A percentile compares a stretch with the other conserved stretches of the same genome.
phyloP scores from a whole-genome alignment of 2,888 invertebrate species.

The Drosophila borealis region DNA sequence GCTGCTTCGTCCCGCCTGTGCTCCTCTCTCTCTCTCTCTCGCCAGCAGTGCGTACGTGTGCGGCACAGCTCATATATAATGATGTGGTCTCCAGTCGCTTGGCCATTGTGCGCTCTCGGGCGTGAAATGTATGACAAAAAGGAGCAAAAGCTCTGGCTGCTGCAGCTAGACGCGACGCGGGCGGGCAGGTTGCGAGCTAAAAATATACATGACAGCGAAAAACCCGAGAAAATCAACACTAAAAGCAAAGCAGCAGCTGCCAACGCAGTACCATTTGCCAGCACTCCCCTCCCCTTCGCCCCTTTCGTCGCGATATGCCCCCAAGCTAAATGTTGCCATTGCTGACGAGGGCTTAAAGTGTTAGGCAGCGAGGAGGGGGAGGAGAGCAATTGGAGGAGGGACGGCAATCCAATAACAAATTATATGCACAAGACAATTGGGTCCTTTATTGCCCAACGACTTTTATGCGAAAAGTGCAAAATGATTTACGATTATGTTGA shows the following conservation, averaged over 20 bases:
- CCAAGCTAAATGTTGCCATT: constrained; percentile 9
- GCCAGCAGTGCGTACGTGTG: constrained; percentile 46
- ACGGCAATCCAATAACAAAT: constrained; percentile 75
- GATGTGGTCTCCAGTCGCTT: constrained; percentile 68
- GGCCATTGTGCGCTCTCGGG: constrained; percentile 66
- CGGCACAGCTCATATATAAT: constrained; percentile 53
- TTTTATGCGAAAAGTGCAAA: constrained; percentile 81
- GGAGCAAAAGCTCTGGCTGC: constrained; percentile 46
- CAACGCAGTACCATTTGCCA: constrained; percentile 12
- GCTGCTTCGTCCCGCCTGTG: neutral
- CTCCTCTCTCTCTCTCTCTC: neutral
- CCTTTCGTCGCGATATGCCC: neutral
- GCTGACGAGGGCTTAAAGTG: constrained; percentile 26
- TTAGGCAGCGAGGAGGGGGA: constrained; percentile 3
- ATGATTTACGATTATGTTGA: constrained; percentile 81
- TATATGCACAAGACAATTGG: constrained; percentile 80
- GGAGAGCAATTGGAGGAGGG: neutral
- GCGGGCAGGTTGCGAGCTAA: constrained; percentile 43
- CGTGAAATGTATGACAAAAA: constrained; percentile 79
- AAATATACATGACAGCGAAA: constrained; percentile 57
- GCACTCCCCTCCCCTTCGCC: neutral
- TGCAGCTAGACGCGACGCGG: constrained; percentile 7
- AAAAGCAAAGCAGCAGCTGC: constrained; percentile 52
- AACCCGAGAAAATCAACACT: constrained; percentile 72
- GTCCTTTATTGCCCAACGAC: constrained; percentile 70